Evolutionary conservation across 2,797 vertebrate genomes (phyloP).

Genomic region (Denticeps clupeoides): DNA sequence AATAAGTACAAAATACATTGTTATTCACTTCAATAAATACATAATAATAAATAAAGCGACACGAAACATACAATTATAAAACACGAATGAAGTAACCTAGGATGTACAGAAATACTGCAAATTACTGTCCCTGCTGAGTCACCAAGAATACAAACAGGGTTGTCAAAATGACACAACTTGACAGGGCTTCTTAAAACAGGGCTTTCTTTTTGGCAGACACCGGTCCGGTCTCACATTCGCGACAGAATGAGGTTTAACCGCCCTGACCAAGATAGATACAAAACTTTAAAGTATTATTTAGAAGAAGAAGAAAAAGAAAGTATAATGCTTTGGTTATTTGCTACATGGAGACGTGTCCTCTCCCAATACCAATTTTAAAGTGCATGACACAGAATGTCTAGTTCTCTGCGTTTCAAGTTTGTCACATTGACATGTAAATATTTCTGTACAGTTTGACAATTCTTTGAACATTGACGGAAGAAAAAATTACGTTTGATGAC

Average conservation of each 20-base stretch:
- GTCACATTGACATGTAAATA: constrained; percentile 51
- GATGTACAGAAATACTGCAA: constrained; percentile 62
- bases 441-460: constrained; percentile 1
- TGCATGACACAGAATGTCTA: constrained; percentile 62
- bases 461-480: not conserved
- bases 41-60: constrained; percentile 72
- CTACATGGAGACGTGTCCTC: constrained; percentile 57
- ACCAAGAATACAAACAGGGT: constrained; percentile 27
- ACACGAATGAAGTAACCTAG: constrained; percentile 50
- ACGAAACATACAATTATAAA: constrained; percentile 44
- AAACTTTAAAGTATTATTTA: constrained; percentile 37
- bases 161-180: constrained; percentile 37
- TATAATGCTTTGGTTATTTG: constrained; percentile 69
- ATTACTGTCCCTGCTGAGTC: constrained; percentile 56
- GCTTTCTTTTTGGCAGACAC: not conserved
- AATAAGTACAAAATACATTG: constrained; percentile 74
- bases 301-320: no score
- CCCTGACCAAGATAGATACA: constrained; percentile 11
- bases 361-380: constrained; percentile 65
- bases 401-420: constrained; percentile 46
- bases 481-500: constrained; percentile 9
- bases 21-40: constrained; percentile 66
- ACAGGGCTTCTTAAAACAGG: not conserved
- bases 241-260: constrained; percentile 18
- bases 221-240: not conserved